Percentiles rank a stretch among this genome's conserved stretches.
These are phyloP conservation scores for Dioctria rufipes DNA, from an alignment of 2,888 invertebrate species.

Conservation along the genomic window DNA sequence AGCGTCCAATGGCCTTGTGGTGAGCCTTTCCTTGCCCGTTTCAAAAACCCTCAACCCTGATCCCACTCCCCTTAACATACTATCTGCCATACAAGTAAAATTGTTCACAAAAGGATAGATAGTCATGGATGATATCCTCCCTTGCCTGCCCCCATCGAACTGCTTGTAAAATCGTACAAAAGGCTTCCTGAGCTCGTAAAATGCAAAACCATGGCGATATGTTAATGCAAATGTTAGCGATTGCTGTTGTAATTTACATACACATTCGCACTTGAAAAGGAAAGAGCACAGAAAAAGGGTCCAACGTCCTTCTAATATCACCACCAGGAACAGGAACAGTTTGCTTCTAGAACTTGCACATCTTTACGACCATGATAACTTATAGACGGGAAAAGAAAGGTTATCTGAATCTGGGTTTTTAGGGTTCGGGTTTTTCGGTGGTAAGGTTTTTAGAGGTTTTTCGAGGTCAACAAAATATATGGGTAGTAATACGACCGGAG, in stretches of 20 bases:
- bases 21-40: not conserved
- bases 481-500: not conserved
- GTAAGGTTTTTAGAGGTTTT: no score
- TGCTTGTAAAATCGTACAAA: constrained; percentile 47
- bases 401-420: not conserved
- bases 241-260: constrained; percentile 52
- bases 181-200: constrained; percentile 49
- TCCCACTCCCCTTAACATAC: not conserved
- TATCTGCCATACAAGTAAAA: not conserved
- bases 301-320: constrained; percentile 22
- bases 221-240: constrained; percentile 52
- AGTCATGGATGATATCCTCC: constrained; percentile 6
- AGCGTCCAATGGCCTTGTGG: constrained; percentile 37
- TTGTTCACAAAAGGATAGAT: not conserved
- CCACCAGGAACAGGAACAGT: constrained; percentile 20
- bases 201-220: constrained; percentile 50
- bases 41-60: not conserved
- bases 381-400: constrained; percentile 24
- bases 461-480: no score
- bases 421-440: not conserved
- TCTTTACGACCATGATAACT: constrained; percentile 18
- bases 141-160: not conserved
- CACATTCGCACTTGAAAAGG: constrained; percentile 25
- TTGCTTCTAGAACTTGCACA: constrained; percentile 31
- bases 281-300: constrained; percentile 11